Base-by-base conservation (phyloP, 1,140 invertebrate species). In the Diuraphis noxia region DNA sequence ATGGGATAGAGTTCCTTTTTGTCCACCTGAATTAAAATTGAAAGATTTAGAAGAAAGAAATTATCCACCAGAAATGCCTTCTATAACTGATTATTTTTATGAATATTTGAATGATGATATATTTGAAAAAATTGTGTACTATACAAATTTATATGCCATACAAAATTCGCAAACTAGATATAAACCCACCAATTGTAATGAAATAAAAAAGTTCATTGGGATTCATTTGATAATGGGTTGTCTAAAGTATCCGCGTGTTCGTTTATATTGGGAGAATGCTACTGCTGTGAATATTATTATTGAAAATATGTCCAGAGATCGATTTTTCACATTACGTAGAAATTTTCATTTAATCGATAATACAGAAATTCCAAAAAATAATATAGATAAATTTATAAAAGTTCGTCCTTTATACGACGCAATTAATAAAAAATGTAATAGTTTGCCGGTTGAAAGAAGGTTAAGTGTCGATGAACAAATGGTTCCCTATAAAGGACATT, bases 401-500 rank as follows among this genome's bases (percentile, higher is more conserved):
- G 84, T 93, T 63, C 87, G 92, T 91, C 92, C 92, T 49, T 43
- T 92, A 36, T 92, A 89, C 88, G 77, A 92, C 86, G 52, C 34
- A 23, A 52, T 92, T 30, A 84, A 63, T 49, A 92, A 92, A 56
- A 72, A 87, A 46, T 89, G 43, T 43, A 40, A 56, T 40, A 38
- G 90, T n/a, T 90, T 92, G 21, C 34, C 77, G 36, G 38, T 92
- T 43, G 93, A 93, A 92, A 77, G 92, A 90, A 23, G 92, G 21
- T 79, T 92, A 46, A 91, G 49, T 72, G 92, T 93, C 72, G 93
- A 93, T 92, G 92, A 93, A 84, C 93, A 93, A 92, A 93, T 93
- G 93, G 91, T 93, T 8, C 92, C 93, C 9, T 93, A 93, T 92
- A 93, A 92, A 86, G 93, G 93, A 23, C 23, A 91, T 23, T 56